Evolutionary conservation across 2,888 invertebrate species (phyloP), one percentile per base, ranked within the genome.

Genomic region (Synergus gifuensis): DNA sequence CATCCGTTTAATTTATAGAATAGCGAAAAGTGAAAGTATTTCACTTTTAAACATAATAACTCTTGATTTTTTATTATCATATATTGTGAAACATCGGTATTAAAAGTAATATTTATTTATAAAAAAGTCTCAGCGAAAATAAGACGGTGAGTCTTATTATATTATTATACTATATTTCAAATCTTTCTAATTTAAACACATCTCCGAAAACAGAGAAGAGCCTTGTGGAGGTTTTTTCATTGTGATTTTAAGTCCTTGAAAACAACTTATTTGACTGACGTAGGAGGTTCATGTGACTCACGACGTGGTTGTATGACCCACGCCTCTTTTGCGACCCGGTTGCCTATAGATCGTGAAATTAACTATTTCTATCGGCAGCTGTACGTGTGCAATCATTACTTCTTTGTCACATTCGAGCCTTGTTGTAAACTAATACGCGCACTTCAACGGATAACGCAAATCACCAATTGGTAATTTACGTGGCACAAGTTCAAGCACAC

Each of bases 251-350:
- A 73, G 73, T 73, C 73, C 73, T 73, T 73, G 73, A 73, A 36
- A 54, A 49, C 28, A 54, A 73, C 73, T 36, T 54, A 54, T 73
- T 73, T 73, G 73, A 69, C 69, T 69, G 49, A 73, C 73, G 73
- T 73, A 28, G 73, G 73, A 11, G 54, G 49, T 36, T 69, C 14
- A 49, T 69, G 69, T 73, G 73, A 73, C 73, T 73, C 73, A 73
- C 54, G 49, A 73, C 49, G 54, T 49, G 73, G 49, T 54, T 73
- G 73, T 73, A 54, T 73, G 73, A 73, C 73, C 73, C 73, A 73
- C 73, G 73, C 73, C 36, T 54, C 4, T 73, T 73, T 73, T 73
- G 49, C 54, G 36, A 54, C 73, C n/a, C 36, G 73, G 49, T 54
- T 49, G 54, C 54, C 36, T 49, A 54, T 36, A 73, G 49, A 12